Evolutionary conservation across 1,140 invertebrate genomes (phyloP).

Genomic region (Chironomus striatipennis): DNA sequence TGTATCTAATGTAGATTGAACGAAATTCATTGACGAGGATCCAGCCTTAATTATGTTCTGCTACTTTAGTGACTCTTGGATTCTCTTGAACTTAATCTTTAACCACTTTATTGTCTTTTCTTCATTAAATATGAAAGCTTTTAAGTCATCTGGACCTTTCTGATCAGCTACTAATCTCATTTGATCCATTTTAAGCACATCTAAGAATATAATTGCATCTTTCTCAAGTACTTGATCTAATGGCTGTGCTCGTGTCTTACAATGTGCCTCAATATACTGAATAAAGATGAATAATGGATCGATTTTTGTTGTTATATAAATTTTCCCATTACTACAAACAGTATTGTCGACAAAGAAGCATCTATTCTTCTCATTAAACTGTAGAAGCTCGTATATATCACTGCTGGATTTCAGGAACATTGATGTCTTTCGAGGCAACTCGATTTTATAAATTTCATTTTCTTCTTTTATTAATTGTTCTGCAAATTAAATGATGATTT

Average conservation of each 20-base stretch:
- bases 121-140: slow-evolving; percentile 69
- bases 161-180: slow-evolving; percentile 26
- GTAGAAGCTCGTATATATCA: slow-evolving; percentile 46
- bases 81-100: slow-evolving; percentile 52
- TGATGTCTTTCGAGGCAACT: not conserved
- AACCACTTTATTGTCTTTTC: slow-evolving; percentile 66
- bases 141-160: slow-evolving; percentile 53
- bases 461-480: not conserved
- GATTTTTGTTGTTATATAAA: slow-evolving; percentile 59
- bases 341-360: slow-evolving; percentile 62
- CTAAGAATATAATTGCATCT: slow-evolving; percentile 29
- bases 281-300: slow-evolving; percentile 63
- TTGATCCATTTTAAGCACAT: slow-evolving; percentile 28
- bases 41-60: slow-evolving; percentile 61
- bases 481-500: not conserved
- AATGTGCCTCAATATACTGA: slow-evolving; percentile 48
- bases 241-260: slow-evolving; percentile 50
- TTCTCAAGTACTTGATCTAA: slow-evolving; percentile 57
- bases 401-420: not conserved
- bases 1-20: slow-evolving; percentile 45
- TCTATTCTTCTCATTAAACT: slow-evolving; percentile 54
- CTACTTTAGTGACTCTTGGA: slow-evolving; percentile 52
- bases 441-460: not conserved
- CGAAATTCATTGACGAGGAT: slow-evolving; percentile 60
- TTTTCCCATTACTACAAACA: slow-evolving; percentile 64